A percentile compares a stretch with the other conserved stretches of the same genome.
Conservation (phyloP, 2,113 vertebrate genomes). For the Chloropsis hardwickii region DNA sequence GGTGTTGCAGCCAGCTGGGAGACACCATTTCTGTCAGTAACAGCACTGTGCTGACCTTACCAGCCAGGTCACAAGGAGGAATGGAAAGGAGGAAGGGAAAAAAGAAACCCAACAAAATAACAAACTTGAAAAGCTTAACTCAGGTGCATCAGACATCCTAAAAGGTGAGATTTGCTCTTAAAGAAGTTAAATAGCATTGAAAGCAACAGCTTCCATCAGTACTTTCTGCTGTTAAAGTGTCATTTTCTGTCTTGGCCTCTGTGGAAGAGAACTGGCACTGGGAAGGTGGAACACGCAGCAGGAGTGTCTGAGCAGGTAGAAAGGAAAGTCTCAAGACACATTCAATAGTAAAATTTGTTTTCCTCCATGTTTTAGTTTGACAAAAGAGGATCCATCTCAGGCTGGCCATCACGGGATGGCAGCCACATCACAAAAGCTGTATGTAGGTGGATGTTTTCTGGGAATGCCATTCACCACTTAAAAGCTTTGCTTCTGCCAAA, state of each 20-base stretch:
- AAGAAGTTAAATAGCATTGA: background rate
- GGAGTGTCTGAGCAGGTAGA: background rate
- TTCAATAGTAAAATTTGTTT: background rate
- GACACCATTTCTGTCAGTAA: background rate
- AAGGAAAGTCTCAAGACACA: background rate
- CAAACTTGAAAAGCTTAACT: conserved; percentile 39
- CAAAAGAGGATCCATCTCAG: background rate
- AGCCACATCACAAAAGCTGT: background rate
- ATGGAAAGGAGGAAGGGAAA: background rate
- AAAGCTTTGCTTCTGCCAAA: background rate
- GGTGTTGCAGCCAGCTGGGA: background rate
- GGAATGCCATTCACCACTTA: background rate
- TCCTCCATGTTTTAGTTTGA: background rate
- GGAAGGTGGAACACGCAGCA: background rate
- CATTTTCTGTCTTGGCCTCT: conserved; percentile 9
- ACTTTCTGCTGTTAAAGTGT: background rate
- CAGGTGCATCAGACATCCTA: conserved; percentile 24
- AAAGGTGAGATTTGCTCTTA: background rate
- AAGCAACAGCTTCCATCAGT: background rate
- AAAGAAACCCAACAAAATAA: background rate
- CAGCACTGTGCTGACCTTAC: background rate
- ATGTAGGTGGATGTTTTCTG: background rate
- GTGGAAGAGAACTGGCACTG: background rate
- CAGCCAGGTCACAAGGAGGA: background rate
- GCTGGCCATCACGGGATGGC: background rate